These are phyloP conservation scores for Casuarius casuarius DNA, from an alignment of 2,113 vertebrate species.

Conservation along the genomic window DNA sequence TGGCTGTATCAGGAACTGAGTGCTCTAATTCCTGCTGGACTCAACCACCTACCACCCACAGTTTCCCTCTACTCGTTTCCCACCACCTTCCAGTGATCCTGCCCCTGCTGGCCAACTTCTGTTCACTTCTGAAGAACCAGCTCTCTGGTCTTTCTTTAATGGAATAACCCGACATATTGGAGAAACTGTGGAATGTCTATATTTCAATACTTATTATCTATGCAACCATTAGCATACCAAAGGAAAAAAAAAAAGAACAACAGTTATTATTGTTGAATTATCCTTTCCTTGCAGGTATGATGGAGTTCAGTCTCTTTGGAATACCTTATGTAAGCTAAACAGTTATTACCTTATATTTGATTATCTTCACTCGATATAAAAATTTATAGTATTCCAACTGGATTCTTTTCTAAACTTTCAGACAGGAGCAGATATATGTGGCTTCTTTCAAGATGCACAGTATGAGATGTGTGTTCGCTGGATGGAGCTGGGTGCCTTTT, in stretches of 20 bases:
- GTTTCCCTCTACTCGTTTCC: neutral
- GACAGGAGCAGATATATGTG: constrained; percentile 94
- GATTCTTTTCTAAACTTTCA: constrained; percentile 42
- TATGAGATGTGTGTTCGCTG: constrained; percentile 91
- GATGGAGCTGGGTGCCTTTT: constrained; percentile 93
- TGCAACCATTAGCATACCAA: rapidly evolving
- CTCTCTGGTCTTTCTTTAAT: neutral
- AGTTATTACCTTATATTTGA: neutral
- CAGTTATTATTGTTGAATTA: neutral
- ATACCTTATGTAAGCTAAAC: constrained; percentile 82
- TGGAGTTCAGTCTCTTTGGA: constrained; percentile 91
- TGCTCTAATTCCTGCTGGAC: neutral
- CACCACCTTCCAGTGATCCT: rapidly evolving
- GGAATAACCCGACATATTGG: neutral
- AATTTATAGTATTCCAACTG: neutral
- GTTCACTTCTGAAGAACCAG: neutral
- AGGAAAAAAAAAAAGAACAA: neutral
- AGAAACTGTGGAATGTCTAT: neutral
- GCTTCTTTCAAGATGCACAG: constrained; percentile 83
- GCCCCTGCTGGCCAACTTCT: rapidly evolving
- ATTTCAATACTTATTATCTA: neutral
- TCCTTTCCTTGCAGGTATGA: constrained; percentile 79
- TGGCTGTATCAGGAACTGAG: neutral
- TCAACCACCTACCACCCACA: neutral
- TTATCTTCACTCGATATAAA: neutral